Evolutionary conservation across 2,113 vertebrate species (phyloP).

Genomic region (Halichoerus grypus): DNA sequence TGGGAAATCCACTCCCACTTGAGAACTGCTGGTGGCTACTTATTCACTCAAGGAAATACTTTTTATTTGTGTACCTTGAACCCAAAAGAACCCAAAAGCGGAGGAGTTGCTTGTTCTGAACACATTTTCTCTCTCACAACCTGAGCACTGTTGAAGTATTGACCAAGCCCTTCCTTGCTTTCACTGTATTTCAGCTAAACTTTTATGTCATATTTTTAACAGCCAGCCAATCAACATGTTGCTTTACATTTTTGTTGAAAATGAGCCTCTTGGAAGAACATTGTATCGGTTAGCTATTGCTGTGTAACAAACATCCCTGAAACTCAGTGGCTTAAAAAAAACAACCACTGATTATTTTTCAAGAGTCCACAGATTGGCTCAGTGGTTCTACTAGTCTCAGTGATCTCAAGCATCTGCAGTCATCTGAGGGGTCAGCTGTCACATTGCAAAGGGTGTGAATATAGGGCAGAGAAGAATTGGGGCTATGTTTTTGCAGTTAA

Average conservation of each 20-base stretch:
- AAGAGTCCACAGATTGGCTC: neutral
- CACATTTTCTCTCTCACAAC: neutral
- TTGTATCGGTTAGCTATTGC: neutral
- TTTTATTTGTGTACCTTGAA: neutral
- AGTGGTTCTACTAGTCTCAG: neutral
- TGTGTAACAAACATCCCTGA: neutral
- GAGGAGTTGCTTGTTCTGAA: neutral
- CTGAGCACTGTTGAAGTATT: neutral
- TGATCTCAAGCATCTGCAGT: neutral
- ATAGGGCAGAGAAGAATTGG: neutral
- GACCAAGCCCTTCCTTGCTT: neutral
- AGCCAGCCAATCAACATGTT: neutral
- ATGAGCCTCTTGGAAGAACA: neutral
- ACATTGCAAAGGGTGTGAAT: neutral
- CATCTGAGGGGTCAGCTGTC: neutral
- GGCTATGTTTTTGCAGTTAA: neutral
- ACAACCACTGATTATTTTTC: neutral
- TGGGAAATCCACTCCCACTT: neutral
- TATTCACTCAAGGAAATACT: neutral
- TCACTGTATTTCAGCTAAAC: neutral
- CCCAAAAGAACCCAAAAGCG: neutral
- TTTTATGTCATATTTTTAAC: neutral
- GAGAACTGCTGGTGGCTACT: neutral
- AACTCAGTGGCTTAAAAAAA: neutral
- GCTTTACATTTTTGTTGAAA: neutral